Base-by-base conservation (phyloP, 1,140 invertebrate genomes). In the Brachionus angularis region DNA sequence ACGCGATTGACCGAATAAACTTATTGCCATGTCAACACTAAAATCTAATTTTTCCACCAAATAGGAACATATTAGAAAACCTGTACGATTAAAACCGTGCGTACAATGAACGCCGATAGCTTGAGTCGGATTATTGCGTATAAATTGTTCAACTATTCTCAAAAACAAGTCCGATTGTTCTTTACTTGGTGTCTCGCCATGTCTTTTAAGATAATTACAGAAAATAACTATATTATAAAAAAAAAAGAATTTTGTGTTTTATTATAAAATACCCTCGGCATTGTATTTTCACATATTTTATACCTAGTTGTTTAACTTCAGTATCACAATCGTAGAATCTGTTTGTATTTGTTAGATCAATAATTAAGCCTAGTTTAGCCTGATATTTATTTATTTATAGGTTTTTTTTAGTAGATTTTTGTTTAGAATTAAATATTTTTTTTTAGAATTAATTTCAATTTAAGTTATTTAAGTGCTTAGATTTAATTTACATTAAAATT, bases 71-170 rank as follows among this genome's bases (percentile, higher is more conserved):
- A 98, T 90, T 0, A 98, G 83, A 79, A 97, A 99, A 8, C 85
- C 96, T 25, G 93, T 97, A 75, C 96, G 84, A 81, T 99, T 99
- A 77, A 98, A 99, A 0, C 96, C 96, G 84, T 99, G 96, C 0
- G 96, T 99, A 78, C 96, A 99, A 79, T 99, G 96, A 31, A 99
- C 89, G 49, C 87, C 86, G 84, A 77, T 12, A 75, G 78, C 52
- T 74, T 91, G 86, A 71, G 90, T 78, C 3, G 91, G 91, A 79
- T 84, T 80, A 75, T 91, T 84, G n/a, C 82, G 80, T 27, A 93
- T 87, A 75, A 92, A 95, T 52, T 86, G 86, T 34, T 85, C 84
- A 72, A 91, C 91, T 39, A 91, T 76, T 72, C 87, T 78, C 44
- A 93, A 86, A 79, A 96, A 96, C 27, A 83, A 81, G 75, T 83